These are phyloP conservation scores for Epirrhoe alternata DNA, from an alignment of 2,888 invertebrate genomes.

Conservation along the genomic window DNA sequence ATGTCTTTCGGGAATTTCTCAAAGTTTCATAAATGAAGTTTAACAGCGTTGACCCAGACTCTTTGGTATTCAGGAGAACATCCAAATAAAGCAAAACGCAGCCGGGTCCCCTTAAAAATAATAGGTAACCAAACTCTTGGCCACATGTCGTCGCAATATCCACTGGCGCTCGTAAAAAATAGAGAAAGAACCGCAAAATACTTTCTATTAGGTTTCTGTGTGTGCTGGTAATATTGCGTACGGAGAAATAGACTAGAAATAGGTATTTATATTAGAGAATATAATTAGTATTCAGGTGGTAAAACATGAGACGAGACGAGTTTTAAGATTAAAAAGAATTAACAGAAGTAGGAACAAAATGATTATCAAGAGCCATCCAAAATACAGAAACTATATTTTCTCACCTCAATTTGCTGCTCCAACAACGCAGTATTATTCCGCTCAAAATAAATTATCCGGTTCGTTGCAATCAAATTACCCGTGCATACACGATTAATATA, in stretches of 20 bases:
- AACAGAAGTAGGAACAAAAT: not conserved
- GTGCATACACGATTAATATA: conserved; percentile 33
- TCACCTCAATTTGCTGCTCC: conserved; percentile 12
- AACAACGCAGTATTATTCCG: conserved; percentile 19
- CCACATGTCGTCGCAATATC: conserved; percentile 79
- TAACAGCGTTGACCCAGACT: conserved; percentile 23
- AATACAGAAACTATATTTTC: conserved; percentile 5
- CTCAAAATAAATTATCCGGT: conserved; percentile 26
- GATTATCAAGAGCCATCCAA: not conserved
- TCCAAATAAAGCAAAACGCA: conserved; percentile 38
- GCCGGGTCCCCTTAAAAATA: conserved; percentile 62
- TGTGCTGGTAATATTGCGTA: conserved; percentile 72
- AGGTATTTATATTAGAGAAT: not conserved
- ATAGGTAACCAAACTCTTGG: conserved; percentile 67
- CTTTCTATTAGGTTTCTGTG: conserved; percentile 73
- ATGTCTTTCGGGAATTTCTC: not conserved
- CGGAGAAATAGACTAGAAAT: not conserved
- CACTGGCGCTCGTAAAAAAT: conserved; percentile 77
- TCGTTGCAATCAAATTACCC: conserved; percentile 30
- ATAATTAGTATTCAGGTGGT: not conserved
- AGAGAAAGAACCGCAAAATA: conserved; percentile 77
- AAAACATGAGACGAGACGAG: too few relatives aligned
- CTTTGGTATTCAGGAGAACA: conserved; percentile 32
- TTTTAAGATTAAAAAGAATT: not conserved
- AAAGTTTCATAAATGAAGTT: conserved; percentile 8